Evolutionary conservation across 1,140 invertebrate species (phyloP), one percentile per base, ranked within the genome.

Genomic region (Tetramorium parvispinum): DNA sequence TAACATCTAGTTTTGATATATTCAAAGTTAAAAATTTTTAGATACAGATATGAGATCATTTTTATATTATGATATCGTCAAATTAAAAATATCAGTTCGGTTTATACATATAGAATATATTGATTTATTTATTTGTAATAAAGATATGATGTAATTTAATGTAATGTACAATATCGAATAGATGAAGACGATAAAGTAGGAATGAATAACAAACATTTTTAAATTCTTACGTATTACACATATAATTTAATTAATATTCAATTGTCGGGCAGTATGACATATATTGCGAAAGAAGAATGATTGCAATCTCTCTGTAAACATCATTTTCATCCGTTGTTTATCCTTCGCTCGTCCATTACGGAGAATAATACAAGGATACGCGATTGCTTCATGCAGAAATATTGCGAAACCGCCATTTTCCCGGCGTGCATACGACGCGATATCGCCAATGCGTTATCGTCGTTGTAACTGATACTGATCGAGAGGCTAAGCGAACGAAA

Each of bases 341-440:
- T 75, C 79, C 79, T 83, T 82, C 66, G 66, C 40, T 49, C 55
- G 40, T 61, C 65, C 66, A 61, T 73, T 83, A 75, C n/a, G 13
- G 27, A 13, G 79, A 83, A 83, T 83, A 83, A 83, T 83, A 83
- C 79, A 83, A 83, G 79, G 79, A 83, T 73, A 83, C 53, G 40
- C 24, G 68, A 27, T 83, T 73, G 68, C 79, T 57, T 83, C 79
- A 61, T 43, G 21, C 68, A 46, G 40, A 59, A 43, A 40, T 59
- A 73, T 83, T 83, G 68, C 24, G 27, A 83, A 75, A 83, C 43
- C 18, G 24, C 40, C 40, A 49, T 61, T 73, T 82, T 75, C 71
- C 27, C 53, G 43, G 13, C 63, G 40, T 43, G 11, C 51, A 4
- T 49, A 46, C 66, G 51, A 46, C 18, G 37, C 59, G 76, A 46